Evolutionary conservation across 64 coral and sea anemone genomes (phyloP), one percentile per base, ranked within the genome.

Genomic region (Dendronephthya gigantea): DNA sequence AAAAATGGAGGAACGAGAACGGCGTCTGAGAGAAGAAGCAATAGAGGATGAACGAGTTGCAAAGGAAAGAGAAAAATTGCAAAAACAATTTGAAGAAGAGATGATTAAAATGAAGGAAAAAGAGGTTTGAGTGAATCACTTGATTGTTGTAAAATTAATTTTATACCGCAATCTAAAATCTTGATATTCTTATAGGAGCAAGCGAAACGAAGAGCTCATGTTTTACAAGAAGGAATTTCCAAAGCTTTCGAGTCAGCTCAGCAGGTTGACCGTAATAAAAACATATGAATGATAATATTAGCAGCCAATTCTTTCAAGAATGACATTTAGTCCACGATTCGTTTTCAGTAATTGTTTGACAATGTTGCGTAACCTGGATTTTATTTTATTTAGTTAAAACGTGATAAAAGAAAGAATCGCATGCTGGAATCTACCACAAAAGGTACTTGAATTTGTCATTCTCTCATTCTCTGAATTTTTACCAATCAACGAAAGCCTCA

Each of bases 41-140:
- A 34, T 79, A 15, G 72, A 79, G 29, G 28, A 79, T 36, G 72
- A 34, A 28, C 30, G 72, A 79, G 13, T 79, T 10, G 4, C 29
- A 12, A 79, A 39, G 28, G 72, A 79, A 79, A 79, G 32, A 79
- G 72, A 34, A 79, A 39, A 79, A 79, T 7, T 79, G 22, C 72
- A 79, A 33, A 79, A 79, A 79, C 72, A 79, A 79, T 79, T 33
- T 79, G 72, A 34, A 79, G 72, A 79, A 79, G 72, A 79, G 37
- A 36, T 79, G n/a, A 79, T 16, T 15, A 79, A 39, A 34, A 35
- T 16, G 32, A 29, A 29, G 37, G 72, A 79, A 79, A 79, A 79
- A 30, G 72, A 79, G 72, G 72, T 79, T 79, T 79, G 36, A 35
- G 10, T 74, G 22, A 74, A 52, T 52, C 50, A 52, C 23, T 19